Evolutionary conservation across 2,113 vertebrate genomes (phyloP), one percentile per base, ranked within the genome.

Genomic region (Microtus pennsylvanicus): DNA sequence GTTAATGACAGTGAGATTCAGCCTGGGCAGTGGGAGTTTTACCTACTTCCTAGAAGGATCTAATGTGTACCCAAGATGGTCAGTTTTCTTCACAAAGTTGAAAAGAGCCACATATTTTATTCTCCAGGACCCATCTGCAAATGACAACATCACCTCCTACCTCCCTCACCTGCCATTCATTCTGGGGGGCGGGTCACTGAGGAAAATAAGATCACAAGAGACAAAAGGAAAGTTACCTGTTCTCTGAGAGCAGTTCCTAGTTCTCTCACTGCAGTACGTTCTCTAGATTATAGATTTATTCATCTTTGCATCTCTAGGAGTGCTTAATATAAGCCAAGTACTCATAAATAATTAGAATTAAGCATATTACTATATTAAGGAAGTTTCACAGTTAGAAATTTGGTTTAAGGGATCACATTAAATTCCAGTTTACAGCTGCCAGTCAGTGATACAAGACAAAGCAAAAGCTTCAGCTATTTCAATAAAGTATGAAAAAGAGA

Each of bases 251-350:
- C 72, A 61, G 14, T 52, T 13, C 42, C 52, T 22, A 61, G 19
- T 28, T 87, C 89, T 42, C 81, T 74, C 89, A 45, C 92, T 67
- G 11, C 22, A n/a, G 77, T 58, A 47, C 35, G 55, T 50, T 55
- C 30, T 78, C 81, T 69, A 77, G 13, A 88, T 82, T 91, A 52
- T 5, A 93, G 45, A 35, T 35, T 89, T 94, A 96, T 91, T 97
- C 90, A 94, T 95, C 93, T 94, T 94, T 96, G 90, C 90, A 94
- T 80, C 82, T 95, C 92, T 96, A n/a, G 35, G 33, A 95, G 26
- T 76, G 38, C 65, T 70, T 52, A 74, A 38, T 14, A 97, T 42
- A 90, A 63, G 83, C 45, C 24, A 95, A 83, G 47, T 76, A 50
- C 22, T 94, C 55, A 89, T 67, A 95, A 91, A 87, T n/a, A 96